Evolutionary conservation across 2,797 vertebrate genomes (phyloP).

Genomic region (Microctenopoma stevenorrisi): DNA sequence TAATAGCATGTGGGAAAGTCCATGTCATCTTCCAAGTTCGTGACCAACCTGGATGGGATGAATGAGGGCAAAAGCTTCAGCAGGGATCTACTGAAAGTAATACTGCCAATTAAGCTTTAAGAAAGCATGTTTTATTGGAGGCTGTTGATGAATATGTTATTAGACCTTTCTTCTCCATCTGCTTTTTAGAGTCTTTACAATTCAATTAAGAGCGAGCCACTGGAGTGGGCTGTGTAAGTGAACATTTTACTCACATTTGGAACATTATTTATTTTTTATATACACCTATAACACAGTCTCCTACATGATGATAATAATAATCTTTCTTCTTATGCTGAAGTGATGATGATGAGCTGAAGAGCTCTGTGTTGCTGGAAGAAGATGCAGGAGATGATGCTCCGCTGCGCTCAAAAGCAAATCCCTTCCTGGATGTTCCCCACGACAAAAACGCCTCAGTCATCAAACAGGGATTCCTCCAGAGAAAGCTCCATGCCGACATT

Average conservation of each 20-base stretch:
- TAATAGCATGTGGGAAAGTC: conserved; percentile 89
- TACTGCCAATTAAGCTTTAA: not conserved
- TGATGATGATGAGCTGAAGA: conserved; percentile 82
- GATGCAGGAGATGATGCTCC: conserved; percentile 43
- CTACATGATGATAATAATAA: not conserved
- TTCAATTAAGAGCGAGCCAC: conserved; percentile 88
- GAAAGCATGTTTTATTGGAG: not conserved
- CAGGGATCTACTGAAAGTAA: conserved; percentile 90
- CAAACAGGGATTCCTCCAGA: conserved; percentile 88
- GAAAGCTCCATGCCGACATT: conserved; percentile 90
- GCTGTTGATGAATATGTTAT: not conserved
- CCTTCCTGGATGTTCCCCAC: conserved; percentile 85
- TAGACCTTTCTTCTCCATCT: not conserved
- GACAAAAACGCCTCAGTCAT: conserved; percentile 84
- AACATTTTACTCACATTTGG: not conserved
- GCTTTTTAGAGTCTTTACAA: conserved; percentile 85
- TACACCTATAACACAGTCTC: not conserved
- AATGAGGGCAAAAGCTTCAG: conserved; percentile 87
- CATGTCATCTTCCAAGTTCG: conserved; percentile 89
- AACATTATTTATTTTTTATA: not conserved
- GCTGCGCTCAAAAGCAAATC: conserved; percentile 84
- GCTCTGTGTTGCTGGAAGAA: conserved; percentile 63
- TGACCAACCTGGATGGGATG: conserved; percentile 90
- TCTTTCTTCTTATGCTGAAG: conserved; percentile 66
- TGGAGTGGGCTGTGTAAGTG: conserved; percentile 93